A percentile compares a stretch with the other conserved stretches of the same genome.
Evolutionary conservation across 2,888 invertebrate species (phyloP).

Genomic region (Stenichneumon culpator): DNA sequence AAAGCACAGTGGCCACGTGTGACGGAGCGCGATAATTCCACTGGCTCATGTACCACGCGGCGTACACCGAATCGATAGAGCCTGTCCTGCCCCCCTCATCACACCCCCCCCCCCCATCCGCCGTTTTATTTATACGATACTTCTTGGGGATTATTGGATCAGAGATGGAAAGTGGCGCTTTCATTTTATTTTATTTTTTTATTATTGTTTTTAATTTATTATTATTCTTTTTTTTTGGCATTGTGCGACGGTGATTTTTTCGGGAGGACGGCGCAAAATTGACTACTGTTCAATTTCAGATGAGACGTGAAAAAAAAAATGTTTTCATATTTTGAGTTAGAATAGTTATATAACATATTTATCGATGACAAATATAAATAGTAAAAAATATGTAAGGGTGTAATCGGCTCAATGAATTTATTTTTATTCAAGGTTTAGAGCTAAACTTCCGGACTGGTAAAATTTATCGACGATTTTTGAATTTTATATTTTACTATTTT

Average conservation of each 20-base stretch:
- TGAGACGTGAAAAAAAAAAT: neutral
- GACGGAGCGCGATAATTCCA: slow-evolving; percentile 68
- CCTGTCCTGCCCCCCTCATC: neutral
- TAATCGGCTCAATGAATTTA: neutral
- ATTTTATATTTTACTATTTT: neutral
- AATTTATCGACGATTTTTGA: neutral
- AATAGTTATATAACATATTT: neutral
- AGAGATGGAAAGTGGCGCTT: neutral
- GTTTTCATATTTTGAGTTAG: neutral
- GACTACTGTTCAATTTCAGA: neutral
- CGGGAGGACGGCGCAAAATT: neutral
- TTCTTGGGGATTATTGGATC: slow-evolving; percentile 8
- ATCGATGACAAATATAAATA: neutral
- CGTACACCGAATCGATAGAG: slow-evolving; percentile 59
- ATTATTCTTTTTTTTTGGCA: neutral
- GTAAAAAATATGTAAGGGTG: neutral
- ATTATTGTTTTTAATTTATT: neutral
- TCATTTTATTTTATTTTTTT: neutral
- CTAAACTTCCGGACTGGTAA: neutral
- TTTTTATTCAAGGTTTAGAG: neutral
- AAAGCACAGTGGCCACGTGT: slow-evolving; percentile 66
- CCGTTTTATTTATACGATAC: neutral
- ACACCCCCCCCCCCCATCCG: neutral
- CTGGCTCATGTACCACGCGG: slow-evolving; percentile 64
- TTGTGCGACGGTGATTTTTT: neutral